Evolutionary conservation across 2,888 invertebrate species (phyloP), one percentile per base, ranked within the genome.

Genomic region (Ctenicera cuprea): DNA sequence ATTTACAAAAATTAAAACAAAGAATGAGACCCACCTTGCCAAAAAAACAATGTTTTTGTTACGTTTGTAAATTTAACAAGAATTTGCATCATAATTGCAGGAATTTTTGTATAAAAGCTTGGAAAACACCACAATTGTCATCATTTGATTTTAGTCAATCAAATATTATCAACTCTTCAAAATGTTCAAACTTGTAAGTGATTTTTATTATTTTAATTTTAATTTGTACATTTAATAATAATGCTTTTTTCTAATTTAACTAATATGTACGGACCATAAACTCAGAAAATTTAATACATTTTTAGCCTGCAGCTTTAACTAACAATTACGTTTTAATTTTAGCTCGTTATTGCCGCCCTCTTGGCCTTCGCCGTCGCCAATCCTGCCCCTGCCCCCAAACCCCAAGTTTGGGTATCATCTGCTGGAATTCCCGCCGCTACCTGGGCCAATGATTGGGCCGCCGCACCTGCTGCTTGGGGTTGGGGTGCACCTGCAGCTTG

Each of bases 351-450:
- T 52, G 85, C 89, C 77, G 86, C 87, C 65, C 78, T 89, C 22
- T 62, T 89, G 82, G 87, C 89, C 66, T 8, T 90, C 78, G 85
- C 88, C 72, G 77, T 88, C 82, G 88, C 90, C 74, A 85, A 87
- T 81, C 85, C 91, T 20, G 66, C 62, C 9, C 67, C 77, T 9
- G 74, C 50, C 85, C 76, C 62, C 11, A 22, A 45, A 14, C 62
- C 43, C 43, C 43, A 43, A 52, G 68, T 52, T 0, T 11, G 26
- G n/a, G 1, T 59, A 0, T 14, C 59, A 7, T 37, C 59, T 37
- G 59, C 59, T 12, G 33, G 37, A 59, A 33, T 59, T 52, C 52
- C 52, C 9, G 1, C 26, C 12, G 52, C 26, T n/a, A 12, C 52
- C n/a, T n/a, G n/a, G n/a, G n/a, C n/a, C n/a, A n/a, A n/a, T 7